phyloP scores from a whole-genome alignment of 2,888 invertebrate genomes.

The Dugesia japonica region DNA sequence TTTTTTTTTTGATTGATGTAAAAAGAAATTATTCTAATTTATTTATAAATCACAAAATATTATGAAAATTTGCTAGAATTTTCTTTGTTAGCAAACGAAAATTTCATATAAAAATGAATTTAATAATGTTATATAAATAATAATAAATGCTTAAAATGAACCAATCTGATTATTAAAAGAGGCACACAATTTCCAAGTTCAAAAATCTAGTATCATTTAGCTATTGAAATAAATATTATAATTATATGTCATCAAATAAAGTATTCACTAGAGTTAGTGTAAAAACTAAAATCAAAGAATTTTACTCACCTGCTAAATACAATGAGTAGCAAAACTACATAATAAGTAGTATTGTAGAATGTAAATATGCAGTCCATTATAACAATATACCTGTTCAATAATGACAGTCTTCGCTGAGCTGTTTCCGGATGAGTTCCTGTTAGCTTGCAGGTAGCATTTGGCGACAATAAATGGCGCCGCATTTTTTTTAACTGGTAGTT shows the following conservation, averaged over 20 bases:
- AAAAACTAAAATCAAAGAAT: neutral
- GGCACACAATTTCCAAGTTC: neutral
- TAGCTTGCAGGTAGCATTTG: conserved; percentile 10
- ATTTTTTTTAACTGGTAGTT: neutral
- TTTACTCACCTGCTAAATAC: neutral
- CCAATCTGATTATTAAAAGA: neutral
- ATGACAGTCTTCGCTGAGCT: conserved; percentile 2
- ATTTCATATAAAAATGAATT: too few species aligned
- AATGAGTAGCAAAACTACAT: neutral
- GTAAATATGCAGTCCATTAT: conserved; percentile 14
- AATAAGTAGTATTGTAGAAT: conserved; percentile 8
- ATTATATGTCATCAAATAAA: neutral
- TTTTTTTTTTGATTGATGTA: neutral
- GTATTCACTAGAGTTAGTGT: neutral
- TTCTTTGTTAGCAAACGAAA: too few species aligned
- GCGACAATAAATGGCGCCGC: conserved; percentile 1
- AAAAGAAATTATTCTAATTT: too few species aligned
- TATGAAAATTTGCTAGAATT: too few species aligned
- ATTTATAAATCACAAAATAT: too few species aligned
- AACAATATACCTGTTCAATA: conserved; percentile 20
- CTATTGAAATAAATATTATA: neutral
- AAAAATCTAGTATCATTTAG: neutral
- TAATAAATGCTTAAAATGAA: too few species aligned
- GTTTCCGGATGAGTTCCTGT: conserved; percentile 13
- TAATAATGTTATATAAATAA: too few species aligned